phyloP scores from a whole-genome alignment of 2,797 vertebrate genomes.

The Rhabdophis nuchalis region DNA sequence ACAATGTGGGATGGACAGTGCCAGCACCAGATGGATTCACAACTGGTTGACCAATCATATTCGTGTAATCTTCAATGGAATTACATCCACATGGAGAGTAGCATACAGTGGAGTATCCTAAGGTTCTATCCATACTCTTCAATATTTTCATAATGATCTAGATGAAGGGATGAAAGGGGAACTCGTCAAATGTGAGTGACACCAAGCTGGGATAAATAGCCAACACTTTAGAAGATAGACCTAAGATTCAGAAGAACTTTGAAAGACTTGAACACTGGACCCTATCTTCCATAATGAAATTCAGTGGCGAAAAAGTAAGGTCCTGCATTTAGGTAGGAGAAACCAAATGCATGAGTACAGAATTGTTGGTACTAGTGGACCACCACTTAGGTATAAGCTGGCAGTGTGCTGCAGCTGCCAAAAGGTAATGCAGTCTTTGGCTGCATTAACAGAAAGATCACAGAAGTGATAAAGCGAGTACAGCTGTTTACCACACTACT shows the following conservation, averaged over 20 bases:
- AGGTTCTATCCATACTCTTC: not conserved
- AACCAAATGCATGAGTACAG: not conserved
- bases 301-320: not conserved
- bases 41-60: not conserved
- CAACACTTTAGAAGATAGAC: not conserved
- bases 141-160: not conserved
- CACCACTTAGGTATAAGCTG: not conserved
- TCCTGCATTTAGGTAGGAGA: not conserved
- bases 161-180: not conserved
- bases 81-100: not conserved
- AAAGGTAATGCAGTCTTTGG: not conserved
- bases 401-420: not conserved
- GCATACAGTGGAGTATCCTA: not conserved
- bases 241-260: not conserved
- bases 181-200: not conserved
- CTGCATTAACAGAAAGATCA: not conserved
- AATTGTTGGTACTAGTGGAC: not conserved
- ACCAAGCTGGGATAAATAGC: not conserved
- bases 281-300: not conserved
- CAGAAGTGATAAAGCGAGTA: not conserved
- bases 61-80: not conserved
- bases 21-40: not conserved
- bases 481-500: not conserved
- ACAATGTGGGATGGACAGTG: not conserved
- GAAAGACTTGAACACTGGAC: not conserved